Evolutionary conservation across 2,113 vertebrate genomes (phyloP).

Genomic region (Corapipo altera): DNA sequence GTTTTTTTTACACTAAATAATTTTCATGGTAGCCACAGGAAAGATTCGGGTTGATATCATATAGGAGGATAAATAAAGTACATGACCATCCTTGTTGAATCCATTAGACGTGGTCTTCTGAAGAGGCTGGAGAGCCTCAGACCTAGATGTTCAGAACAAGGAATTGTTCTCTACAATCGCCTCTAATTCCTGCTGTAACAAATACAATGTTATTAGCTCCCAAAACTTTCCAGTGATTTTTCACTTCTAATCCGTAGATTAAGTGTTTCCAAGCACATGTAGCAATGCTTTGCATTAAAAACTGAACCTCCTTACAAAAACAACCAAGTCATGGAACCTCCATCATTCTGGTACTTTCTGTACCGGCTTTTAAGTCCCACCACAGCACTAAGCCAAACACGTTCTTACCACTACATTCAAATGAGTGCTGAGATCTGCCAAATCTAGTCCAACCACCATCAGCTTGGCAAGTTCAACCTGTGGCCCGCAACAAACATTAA

Average conservation of each 20-base stretch:
- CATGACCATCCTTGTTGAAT: not conserved
- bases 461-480: not conserved
- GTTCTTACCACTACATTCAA: not conserved
- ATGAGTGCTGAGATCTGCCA: not conserved
- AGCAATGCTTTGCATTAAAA: not conserved
- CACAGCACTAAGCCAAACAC: not conserved
- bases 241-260: not conserved
- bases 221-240: not conserved
- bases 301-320: rapidly evolving
- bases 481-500: not conserved
- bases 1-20: not conserved
- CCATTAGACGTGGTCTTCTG: not conserved
- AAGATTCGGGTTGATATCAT: not conserved
- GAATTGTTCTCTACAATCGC: not conserved
- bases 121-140: not conserved
- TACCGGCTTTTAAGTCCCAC: not conserved
- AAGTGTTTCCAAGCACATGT: not conserved
- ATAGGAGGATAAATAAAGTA: not conserved
- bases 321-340: not conserved
- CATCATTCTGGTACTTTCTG: not conserved
- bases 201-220: rapidly evolving
- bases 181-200: not conserved
- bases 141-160: not conserved
- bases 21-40: not conserved
- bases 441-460: not conserved